Evolutionary conservation across 2,113 vertebrate genomes (phyloP).

Genomic region (Microtus montanus): DNA sequence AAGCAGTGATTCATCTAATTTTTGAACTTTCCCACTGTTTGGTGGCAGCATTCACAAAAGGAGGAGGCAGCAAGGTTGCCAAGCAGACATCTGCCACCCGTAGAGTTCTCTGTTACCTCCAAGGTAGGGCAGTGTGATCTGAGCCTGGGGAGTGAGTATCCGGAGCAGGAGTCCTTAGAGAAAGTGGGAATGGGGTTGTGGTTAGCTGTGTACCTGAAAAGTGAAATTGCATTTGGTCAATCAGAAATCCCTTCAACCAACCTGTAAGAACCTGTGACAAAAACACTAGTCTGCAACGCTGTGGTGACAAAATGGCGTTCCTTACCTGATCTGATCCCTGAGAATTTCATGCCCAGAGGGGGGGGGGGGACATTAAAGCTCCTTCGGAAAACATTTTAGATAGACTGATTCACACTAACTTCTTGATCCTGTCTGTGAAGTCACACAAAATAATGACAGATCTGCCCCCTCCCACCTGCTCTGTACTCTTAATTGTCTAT

Average conservation of each 20-base stretch:
- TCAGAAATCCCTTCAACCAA: neutral
- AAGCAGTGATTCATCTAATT: slow-evolving; percentile 54
- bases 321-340: neutral
- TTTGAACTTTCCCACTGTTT: slow-evolving; percentile 30
- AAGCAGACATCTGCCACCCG: slow-evolving; percentile 56
- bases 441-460: slow-evolving; percentile 74
- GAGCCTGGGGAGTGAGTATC: neutral
- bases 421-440: slow-evolving; percentile 63
- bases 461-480: neutral
- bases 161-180: slow-evolving; percentile 13
- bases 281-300: neutral
- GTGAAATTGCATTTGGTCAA: neutral
- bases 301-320: neutral
- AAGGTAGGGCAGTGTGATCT: slow-evolving; percentile 37
- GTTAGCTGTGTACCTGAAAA: neutral
- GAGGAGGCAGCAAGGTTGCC: slow-evolving; percentile 9
- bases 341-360: neutral
- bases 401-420: slow-evolving; percentile 75
- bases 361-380: neutral
- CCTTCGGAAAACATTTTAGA: slow-evolving; percentile 62
- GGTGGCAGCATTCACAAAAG: slow-evolving; percentile 30
- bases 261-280: neutral
- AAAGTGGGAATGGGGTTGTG: neutral
- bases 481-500: slow-evolving; percentile 78
- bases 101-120: slow-evolving; percentile 51